Percentiles rank a stretch among this genome's conserved stretches.
phyloP scores from a whole-genome alignment of 2,888 invertebrate genomes.

The Sesia apiformis region DNA sequence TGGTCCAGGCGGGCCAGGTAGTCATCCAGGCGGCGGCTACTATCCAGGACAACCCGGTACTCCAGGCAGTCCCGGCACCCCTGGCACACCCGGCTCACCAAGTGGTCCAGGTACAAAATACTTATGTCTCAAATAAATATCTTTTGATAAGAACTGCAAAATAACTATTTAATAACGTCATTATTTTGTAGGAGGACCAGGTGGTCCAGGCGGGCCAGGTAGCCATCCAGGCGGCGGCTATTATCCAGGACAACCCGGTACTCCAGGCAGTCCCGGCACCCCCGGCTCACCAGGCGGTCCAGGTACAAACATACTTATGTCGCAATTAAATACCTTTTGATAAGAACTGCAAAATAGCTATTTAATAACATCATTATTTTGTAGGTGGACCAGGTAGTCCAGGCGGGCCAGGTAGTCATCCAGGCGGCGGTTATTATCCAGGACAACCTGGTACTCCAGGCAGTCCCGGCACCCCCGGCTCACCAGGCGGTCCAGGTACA shows the following conservation, averaged over 20 bases:
- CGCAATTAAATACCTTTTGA: neutral
- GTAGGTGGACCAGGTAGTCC: neutral
- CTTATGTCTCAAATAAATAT: neutral
- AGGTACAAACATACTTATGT: neutral
- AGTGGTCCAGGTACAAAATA: conserved; percentile 4
- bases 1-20: conserved; percentile 17
- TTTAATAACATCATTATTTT: neutral
- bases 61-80: conserved; percentile 11
- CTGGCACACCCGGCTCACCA: neutral
- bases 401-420: conserved; percentile 1
- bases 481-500: neutral
- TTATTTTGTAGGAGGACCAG: conserved; percentile 7
- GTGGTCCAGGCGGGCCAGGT: conserved; percentile 18
- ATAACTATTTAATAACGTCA: neutral
- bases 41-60: conserved; percentile 16
- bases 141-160: neutral
- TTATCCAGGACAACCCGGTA: conserved; percentile 7
- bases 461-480: neutral
- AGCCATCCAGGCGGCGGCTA: conserved; percentile 10
- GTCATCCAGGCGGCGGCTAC: neutral
- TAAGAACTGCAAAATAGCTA: neutral
- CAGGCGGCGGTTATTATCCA: neutral
- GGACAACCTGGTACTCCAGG: neutral
- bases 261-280: conserved; percentile 10
- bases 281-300: conserved; percentile 2